These are phyloP conservation scores for Montipora capitata DNA, from an alignment of 92 coral and sea anemone genomes.

Conservation along the genomic window DNA sequence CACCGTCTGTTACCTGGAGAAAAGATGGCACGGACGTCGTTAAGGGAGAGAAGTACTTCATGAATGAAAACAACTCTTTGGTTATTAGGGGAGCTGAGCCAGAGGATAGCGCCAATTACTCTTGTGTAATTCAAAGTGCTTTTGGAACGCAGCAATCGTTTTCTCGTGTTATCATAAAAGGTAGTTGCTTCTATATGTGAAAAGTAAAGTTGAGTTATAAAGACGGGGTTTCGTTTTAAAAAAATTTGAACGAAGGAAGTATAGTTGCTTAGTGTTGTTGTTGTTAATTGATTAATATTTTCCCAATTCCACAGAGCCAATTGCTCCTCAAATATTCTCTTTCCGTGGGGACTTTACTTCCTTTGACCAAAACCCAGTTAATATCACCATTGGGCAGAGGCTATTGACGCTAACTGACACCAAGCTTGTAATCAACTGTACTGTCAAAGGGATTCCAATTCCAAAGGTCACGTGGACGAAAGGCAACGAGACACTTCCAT, in stretches of 20 bases:
- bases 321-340: conserved; percentile 60
- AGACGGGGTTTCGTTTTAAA: too few relatives aligned
- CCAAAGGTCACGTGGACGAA: conserved; percentile 87
- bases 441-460: conserved; percentile 80
- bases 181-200: conserved; percentile 19
- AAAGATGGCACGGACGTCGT: conserved; percentile 55
- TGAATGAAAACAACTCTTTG: conserved; percentile 41
- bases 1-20: conserved; percentile 75
- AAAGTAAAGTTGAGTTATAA: too few relatives aligned
- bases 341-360: conserved; percentile 46
- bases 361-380: conserved; percentile 47
- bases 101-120: conserved; percentile 77
- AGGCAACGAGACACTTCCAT: conserved; percentile 71
- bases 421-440: conserved; percentile 70
- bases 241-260: background rate
- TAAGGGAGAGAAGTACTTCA: background rate
- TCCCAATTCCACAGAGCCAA: conserved; percentile 56
- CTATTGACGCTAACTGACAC: conserved; percentile 68
- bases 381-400: conserved; percentile 69
- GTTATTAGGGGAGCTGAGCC: conserved; percentile 50
- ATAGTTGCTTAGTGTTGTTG: background rate
- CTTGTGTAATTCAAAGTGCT: conserved; percentile 72
- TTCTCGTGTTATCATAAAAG: conserved; percentile 61
- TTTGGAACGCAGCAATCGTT: conserved; percentile 66
- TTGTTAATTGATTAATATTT: background rate